Conservation (phyloP, 2,113 vertebrate species). For the Hippocampus comes region DNA sequence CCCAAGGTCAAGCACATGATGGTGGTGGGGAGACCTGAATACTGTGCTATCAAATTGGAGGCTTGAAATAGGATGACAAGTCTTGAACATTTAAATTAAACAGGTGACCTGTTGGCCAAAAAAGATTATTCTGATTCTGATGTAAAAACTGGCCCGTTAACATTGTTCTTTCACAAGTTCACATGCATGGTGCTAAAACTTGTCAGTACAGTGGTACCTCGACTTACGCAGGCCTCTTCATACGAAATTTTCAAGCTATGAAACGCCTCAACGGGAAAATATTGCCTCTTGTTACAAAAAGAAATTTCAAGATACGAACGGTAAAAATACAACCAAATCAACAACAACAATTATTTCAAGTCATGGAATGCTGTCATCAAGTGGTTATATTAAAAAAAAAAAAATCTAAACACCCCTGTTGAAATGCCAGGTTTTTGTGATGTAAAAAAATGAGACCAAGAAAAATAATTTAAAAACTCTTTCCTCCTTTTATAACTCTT, state of each 20-base stretch:
- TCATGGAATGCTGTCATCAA: neutral
- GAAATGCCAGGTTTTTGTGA: too few relatives aligned
- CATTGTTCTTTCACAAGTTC: neutral
- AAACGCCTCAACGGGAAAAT: too few relatives aligned
- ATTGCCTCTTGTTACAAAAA: too few relatives aligned
- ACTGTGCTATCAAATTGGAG: neutral
- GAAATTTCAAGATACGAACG: too few relatives aligned
- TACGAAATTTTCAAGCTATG: too few relatives aligned
- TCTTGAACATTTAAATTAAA: neutral
- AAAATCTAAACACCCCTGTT: too few relatives aligned
- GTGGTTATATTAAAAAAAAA: too few relatives aligned
- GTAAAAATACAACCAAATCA: neutral
- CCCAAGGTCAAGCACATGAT: slow-evolving; percentile 20
- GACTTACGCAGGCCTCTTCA: too few relatives aligned
- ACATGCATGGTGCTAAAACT: neutral
- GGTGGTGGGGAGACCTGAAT: neutral
- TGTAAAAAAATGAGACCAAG: too few relatives aligned
- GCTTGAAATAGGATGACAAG: neutral
- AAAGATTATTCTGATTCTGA: too few relatives aligned
- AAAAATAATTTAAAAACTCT: too few relatives aligned
- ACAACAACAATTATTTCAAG: neutral
- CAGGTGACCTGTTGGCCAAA: neutral
- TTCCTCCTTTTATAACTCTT: too few relatives aligned
- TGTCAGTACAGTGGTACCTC: neutral
- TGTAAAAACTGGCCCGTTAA: neutral